Percentiles rank a stretch among this genome's conserved stretches.
These are phyloP conservation scores for Zygogramma bicolorata DNA, from an alignment of 2,888 invertebrate genomes.

Conservation along the genomic window DNA sequence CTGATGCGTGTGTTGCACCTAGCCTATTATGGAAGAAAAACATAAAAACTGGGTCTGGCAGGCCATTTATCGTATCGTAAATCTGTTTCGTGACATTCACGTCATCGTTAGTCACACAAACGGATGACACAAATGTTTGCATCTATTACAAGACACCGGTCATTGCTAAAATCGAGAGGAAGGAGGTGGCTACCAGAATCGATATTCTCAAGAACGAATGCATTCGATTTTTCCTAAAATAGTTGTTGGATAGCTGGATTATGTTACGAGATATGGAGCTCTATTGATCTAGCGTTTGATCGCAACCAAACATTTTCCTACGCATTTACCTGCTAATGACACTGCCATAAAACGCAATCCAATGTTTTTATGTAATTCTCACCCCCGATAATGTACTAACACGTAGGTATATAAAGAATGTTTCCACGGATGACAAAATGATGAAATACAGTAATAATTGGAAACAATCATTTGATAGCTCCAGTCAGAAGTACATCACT, in stretches of 20 bases:
- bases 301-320: background rate
- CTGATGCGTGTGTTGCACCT: no score
- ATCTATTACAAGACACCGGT: background rate
- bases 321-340: background rate
- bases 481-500: no score
- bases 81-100: background rate
- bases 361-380: no score
- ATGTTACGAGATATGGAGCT: background rate
- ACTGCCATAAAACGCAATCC: no score
- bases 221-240: conserved; percentile 11
- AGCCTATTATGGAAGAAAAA: background rate
- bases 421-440: no score
- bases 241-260: background rate
- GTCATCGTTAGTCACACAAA: background rate
- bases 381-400: no score
- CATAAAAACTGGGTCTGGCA: background rate
- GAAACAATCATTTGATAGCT: no score
- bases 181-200: background rate
- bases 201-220: conserved; percentile 7
- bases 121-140: background rate
- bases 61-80: background rate
- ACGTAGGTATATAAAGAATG: no score
- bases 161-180: background rate
- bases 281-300: background rate
- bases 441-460: no score